phyloP scores from a whole-genome alignment of 2,113 vertebrate genomes.

The Ranitomeya imitator region DNA sequence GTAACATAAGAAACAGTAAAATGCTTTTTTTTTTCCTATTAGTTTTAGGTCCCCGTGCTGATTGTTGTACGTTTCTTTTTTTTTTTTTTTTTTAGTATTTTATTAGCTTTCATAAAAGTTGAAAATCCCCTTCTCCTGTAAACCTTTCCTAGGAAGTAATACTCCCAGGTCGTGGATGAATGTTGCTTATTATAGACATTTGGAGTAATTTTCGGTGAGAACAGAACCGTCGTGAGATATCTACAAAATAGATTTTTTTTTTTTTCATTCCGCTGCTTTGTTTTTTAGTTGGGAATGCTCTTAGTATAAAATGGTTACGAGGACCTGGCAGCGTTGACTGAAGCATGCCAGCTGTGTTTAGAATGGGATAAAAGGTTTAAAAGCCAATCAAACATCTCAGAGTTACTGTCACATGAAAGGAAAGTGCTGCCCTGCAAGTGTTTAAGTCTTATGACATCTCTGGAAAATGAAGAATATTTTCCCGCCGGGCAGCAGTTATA shows the following conservation, averaged over 20 bases:
- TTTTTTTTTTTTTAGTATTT: background rate
- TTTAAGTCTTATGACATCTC: background rate
- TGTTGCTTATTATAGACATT: background rate
- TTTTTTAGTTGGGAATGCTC: background rate
- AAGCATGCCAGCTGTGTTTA: slow-evolving; percentile 36
- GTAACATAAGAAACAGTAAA: too few species aligned
- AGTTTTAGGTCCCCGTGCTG: too few species aligned
- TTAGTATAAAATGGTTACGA: background rate
- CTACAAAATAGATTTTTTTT: background rate
- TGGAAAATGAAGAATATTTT: background rate
- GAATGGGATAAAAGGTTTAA: slow-evolving; percentile 38
- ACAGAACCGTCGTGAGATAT: background rate
- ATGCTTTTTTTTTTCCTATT: too few species aligned
- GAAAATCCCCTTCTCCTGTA: background rate
- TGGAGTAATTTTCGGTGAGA: background rate
- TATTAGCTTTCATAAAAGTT: background rate
- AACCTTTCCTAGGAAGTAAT: background rate
- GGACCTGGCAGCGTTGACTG: slow-evolving; percentile 16
- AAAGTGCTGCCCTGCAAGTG: background rate
- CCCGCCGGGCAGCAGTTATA: background rate
- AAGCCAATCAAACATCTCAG: slow-evolving; percentile 23
- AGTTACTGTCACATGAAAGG: slow-evolving; percentile 35
- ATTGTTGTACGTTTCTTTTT: background rate
- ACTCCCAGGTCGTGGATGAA: background rate
- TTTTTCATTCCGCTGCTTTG: background rate